These are phyloP conservation scores for Synanthedon myopaeformis DNA, from an alignment of 2,888 invertebrate species.

Conservation along the genomic window DNA sequence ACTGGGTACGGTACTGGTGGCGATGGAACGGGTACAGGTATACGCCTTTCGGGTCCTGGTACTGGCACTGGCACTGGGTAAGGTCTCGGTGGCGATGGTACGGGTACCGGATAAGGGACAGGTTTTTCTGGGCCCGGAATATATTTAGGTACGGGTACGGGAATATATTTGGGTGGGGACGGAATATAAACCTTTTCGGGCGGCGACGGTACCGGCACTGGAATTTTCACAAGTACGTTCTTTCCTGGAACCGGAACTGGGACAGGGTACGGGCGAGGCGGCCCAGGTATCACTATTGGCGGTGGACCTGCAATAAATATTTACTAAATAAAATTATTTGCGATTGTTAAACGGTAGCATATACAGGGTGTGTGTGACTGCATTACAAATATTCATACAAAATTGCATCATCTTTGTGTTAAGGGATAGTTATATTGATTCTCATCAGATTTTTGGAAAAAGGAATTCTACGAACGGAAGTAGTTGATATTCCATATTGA, in stretches of 20 bases:
- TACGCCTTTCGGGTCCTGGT: constrained; percentile 3
- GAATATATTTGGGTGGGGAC: constrained; percentile 16
- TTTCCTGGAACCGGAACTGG: constrained; percentile 30
- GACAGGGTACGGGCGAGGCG: constrained; percentile 46
- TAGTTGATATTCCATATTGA: too few relatives aligned
- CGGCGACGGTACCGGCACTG: constrained; percentile 33
- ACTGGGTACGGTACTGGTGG: constrained; percentile 5
- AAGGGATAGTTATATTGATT: too few relatives aligned
- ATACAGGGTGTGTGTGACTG: too few relatives aligned
- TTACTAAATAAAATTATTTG: too few relatives aligned
- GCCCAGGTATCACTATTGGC: constrained; percentile 42
- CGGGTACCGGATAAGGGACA: constrained; percentile 21
- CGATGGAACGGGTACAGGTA: neutral
- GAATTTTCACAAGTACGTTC: constrained; percentile 31
- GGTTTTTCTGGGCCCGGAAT: neutral
- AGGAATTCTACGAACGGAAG: too few relatives aligned
- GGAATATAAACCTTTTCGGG: constrained; percentile 34
- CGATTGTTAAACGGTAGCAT: too few relatives aligned
- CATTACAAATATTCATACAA: too few relatives aligned
- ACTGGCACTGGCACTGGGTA: constrained; percentile 22
- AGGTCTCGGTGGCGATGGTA: constrained; percentile 25
- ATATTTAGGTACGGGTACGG: constrained; percentile 15
- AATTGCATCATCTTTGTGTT: too few relatives aligned
- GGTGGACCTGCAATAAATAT: constrained; percentile 32
- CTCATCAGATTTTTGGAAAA: too few relatives aligned